Evolutionary conservation across 92 coral and sea anemone species (phyloP), one percentile per base, ranked within the genome.

Genomic region (Pocillopora grandis): DNA sequence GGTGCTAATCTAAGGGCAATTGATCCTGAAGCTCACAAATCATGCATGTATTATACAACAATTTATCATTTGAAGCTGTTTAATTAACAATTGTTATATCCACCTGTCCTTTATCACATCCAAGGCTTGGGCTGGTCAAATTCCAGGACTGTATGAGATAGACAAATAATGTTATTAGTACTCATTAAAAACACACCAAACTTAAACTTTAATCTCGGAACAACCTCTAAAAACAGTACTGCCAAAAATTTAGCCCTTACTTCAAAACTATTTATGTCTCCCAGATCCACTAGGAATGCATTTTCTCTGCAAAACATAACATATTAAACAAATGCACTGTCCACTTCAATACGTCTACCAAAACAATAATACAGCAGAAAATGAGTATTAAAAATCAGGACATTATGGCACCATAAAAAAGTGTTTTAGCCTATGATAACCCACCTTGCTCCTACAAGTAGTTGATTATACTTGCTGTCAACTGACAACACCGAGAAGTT

Each of bases 381-480:
- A 42, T 42, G 8, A 42, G 8, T 42, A 3, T 7, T 7, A 2
- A 3, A 42, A 7, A 7, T 42, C 4, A 16, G 16, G 3, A 59
- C 12, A 16, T 59, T 59, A 3, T 59, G 14, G 62, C 16, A 16
- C 3, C 10, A 8, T 1, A 19, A 10, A 5, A 8, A 64, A 69
- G 6, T 12, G 31, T 27, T 35, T 5, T 15, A 70, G 33, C 36
- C 8, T 18, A 35, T 27, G 1, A 2, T n/a, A 16, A 31, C 85
- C 71, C 36, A 81, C 85, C 56, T 81, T 81, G 71, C 77, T 19
- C 85, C 85, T 58, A 81, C 85, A 6, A 81, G 61, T 17, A 81
- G 85, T 10, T 81, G 76, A 59, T 71, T 70, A n/a, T 81, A 6
- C 60, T 71, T 36, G 42, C 62, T 17, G 27, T 81, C 85, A 58